Conservation (phyloP, 2,888 invertebrate species). For the Pterobdella sp. region DNA sequence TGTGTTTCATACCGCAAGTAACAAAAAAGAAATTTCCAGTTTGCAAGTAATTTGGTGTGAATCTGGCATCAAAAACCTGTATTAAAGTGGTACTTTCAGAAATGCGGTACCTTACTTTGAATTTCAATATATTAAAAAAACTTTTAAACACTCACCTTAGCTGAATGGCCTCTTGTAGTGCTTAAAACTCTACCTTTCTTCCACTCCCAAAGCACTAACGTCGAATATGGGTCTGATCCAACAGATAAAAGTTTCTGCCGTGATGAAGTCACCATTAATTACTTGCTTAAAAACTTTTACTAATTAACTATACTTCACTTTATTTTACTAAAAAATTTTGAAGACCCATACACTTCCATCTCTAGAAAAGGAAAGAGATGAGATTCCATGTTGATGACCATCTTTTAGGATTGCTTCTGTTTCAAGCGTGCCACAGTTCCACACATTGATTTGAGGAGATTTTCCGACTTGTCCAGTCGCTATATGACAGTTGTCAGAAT, state of each 20-base stretch:
- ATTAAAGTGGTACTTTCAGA: not conserved
- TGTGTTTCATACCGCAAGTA: conserved; percentile 52
- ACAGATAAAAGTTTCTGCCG: conserved; percentile 48
- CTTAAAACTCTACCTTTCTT: conserved; percentile 49
- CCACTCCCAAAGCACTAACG: conserved; percentile 52
- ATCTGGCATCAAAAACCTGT: conserved; percentile 51
- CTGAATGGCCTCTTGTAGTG: conserved; percentile 47
- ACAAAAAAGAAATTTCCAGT: conserved; percentile 39
- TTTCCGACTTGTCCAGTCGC: conserved; percentile 53
- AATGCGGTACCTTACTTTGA: not conserved
- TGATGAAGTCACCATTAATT: not conserved
- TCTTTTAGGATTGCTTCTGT: conserved; percentile 51
- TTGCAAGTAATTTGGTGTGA: conserved; percentile 41
- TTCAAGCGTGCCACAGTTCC: conserved; percentile 48
- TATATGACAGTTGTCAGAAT: conserved; percentile 48
- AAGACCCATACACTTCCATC: conserved; percentile 43
- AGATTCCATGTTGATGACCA: conserved; percentile 50
- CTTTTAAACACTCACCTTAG: conserved; percentile 44
- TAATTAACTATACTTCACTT: not conserved
- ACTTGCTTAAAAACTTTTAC: not conserved
- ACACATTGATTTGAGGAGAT: conserved; percentile 51
- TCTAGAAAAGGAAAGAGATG: conserved; percentile 50
- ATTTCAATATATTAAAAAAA: not conserved
- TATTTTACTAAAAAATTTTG: not conserved
- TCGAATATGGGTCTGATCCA: conserved; percentile 47